Evolutionary conservation across 2,888 invertebrate genomes (phyloP), one percentile per base, ranked within the genome.

Genomic region (Gibbula magus): DNA sequence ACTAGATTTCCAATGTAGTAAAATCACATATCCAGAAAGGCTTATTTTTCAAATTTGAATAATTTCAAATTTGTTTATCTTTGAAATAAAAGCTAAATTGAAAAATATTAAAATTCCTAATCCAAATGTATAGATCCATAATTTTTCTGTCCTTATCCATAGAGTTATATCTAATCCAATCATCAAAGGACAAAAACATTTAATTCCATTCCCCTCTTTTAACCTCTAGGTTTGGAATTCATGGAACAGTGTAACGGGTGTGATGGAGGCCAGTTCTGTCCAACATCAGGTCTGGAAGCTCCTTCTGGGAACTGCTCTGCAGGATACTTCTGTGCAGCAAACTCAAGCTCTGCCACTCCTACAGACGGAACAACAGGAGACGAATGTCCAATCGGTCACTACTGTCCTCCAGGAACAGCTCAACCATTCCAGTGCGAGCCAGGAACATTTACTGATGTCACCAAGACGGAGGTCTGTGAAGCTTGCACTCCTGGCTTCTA

Each of bases 261-360:
- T 85, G 87, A 87, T 76, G 86, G 89, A 13, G 92, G 92, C 16
- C 82, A 83, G 83, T 91, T 88, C 82, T 92, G 92, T 79, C 83
- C 88, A 0, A 86, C 85, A 18, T 83, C 84, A 73, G 91, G 90
- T n/a, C 83, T 89, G 74, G 86, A 83, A 5, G 75, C 85, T 3
- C 87, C 90, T 1, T 79, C 84, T 25, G 88, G 86, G 20, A 90
- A 90, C 85, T 91, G 91, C 78, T 85, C 87, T 45, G 86, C 84
- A 7, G 84, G 89, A 8, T 91, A 87, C 80, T 91, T 88, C 84
- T 91, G 91, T 80, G 78, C 81, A 13, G 81, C 82, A 35, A 87
- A 86, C 78, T 85, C 91, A 25, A 84, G 86, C 4, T 81, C 82
- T 32, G 81, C 82, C 20, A 79, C 84, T 18, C 91, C 91, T 25